These are phyloP conservation scores for Acanthosepion esculentum DNA, from an alignment of 2,888 invertebrate species.

Conservation along the genomic window DNA sequence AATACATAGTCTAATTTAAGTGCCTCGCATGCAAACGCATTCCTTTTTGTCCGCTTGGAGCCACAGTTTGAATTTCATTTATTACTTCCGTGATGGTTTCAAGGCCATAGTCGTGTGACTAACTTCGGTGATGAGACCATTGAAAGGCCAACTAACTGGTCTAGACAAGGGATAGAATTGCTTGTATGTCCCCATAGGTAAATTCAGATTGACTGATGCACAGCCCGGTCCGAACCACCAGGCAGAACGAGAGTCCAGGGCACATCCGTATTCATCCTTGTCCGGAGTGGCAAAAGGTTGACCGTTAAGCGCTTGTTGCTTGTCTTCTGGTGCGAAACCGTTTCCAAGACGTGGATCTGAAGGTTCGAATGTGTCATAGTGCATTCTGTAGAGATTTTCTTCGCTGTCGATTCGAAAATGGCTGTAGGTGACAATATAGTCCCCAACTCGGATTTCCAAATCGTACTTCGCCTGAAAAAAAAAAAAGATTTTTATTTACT, in stretches of 20 bases:
- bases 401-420: background rate
- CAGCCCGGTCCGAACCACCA: conserved; percentile 44
- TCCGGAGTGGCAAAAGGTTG: conserved; percentile 41
- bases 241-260: background rate
- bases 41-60: background rate
- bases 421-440: background rate
- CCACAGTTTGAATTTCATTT: background rate
- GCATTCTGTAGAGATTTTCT: background rate
- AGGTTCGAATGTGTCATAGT: background rate
- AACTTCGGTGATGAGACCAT: background rate
- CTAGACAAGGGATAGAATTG: conserved; percentile 40
- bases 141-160: conserved; percentile 37
- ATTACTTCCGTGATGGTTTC: background rate
- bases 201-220: conserved; percentile 41
- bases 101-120: conserved; percentile 35
- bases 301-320: background rate
- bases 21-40: background rate
- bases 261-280: conserved; percentile 25
- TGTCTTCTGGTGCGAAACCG: conserved; percentile 8
- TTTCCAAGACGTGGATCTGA: background rate
- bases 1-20: background rate
- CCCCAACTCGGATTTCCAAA: background rate
- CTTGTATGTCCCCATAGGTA: conserved; percentile 40
- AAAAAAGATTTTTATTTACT: background rate
- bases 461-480: conserved; percentile 38